phyloP scores from a whole-genome alignment of 2,888 invertebrate species.

The Zele albiditarsus region DNA sequence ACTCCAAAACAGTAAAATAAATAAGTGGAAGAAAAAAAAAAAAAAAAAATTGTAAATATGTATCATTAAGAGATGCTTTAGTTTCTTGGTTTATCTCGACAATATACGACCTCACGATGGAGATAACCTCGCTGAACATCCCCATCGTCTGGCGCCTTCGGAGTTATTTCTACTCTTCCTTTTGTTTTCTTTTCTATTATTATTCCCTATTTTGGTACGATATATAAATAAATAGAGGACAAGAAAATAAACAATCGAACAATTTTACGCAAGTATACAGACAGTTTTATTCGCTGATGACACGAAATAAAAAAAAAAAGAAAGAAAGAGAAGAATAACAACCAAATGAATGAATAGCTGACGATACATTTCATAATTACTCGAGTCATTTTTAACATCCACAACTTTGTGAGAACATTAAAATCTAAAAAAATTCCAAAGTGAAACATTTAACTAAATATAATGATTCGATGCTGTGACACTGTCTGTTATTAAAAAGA shows the following conservation, averaged over 20 bases:
- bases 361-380: conserved; percentile 24
- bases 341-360: neutral
- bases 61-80: conserved; percentile 59
- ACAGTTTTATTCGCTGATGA: neutral
- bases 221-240: conserved; percentile 40
- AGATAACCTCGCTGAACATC: conserved; percentile 41
- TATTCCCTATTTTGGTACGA: neutral
- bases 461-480: conserved; percentile 43
- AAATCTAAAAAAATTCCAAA: conserved; percentile 43
- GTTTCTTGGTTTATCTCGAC: conserved; percentile 64
- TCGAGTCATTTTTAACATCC: conserved; percentile 22
- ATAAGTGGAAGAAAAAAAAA: neutral
- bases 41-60: conserved; percentile 60
- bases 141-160: conserved; percentile 54
- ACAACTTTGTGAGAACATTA: neutral
- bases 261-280: conserved; percentile 27
- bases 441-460: conserved; percentile 38
- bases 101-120: conserved; percentile 55
- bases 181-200: conserved; percentile 40
- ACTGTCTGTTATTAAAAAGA: conserved; percentile 42
- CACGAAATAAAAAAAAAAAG: neutral
- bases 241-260: conserved; percentile 36
- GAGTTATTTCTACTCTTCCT: conserved; percentile 35
- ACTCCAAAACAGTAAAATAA: conserved; percentile 1
- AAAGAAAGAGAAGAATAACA: neutral